Conservation (phyloP, 2,888 invertebrate genomes). For the Cryptophagus acutangulus region DNA sequence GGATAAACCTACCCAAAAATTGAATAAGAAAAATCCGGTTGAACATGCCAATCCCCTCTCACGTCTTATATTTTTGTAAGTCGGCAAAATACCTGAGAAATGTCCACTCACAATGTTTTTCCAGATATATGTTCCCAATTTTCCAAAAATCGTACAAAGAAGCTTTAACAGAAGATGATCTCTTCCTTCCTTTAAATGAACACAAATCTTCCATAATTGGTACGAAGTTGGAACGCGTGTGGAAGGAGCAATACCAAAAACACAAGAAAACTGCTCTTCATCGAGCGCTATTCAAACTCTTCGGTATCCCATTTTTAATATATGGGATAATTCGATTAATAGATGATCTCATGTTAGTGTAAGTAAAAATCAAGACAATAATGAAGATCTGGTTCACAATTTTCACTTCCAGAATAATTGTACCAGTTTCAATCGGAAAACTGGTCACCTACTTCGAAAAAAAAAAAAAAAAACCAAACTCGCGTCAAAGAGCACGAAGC, state of each 20-base stretch:
- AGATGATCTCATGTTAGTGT: slow-evolving; percentile 42
- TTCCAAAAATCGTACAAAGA: slow-evolving; percentile 67
- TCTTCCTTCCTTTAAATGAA: slow-evolving; percentile 61
- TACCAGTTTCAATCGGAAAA: slow-evolving; percentile 56
- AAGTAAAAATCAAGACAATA: too few species aligned
- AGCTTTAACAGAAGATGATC: slow-evolving; percentile 65
- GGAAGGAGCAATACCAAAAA: slow-evolving; percentile 40
- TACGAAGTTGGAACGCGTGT: slow-evolving; percentile 57
- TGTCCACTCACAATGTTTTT: too few species aligned
- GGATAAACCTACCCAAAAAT: too few species aligned
- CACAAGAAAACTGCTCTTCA: slow-evolving; percentile 40
- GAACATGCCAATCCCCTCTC: slow-evolving; percentile 29
- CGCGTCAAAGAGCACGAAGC: slow-evolving; percentile 53
- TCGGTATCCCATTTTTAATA: slow-evolving; percentile 36
- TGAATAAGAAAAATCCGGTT: slow-evolving; percentile 28
- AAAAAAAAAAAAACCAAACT: slow-evolving; percentile 32
- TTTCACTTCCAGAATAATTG: slow-evolving; percentile 39
- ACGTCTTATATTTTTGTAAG: slow-evolving; percentile 30
- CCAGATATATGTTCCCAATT: slow-evolving; percentile 72
- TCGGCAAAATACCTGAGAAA: too few species aligned
- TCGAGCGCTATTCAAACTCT: slow-evolving; percentile 35
- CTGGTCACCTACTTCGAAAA: slow-evolving; percentile 60
- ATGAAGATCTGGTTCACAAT: too few species aligned
- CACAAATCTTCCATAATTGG: slow-evolving; percentile 65
- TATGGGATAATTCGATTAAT: slow-evolving; percentile 39